Evolutionary conservation across 2,888 invertebrate species (phyloP).

Genomic region (Drosophila stalkeri): DNA sequence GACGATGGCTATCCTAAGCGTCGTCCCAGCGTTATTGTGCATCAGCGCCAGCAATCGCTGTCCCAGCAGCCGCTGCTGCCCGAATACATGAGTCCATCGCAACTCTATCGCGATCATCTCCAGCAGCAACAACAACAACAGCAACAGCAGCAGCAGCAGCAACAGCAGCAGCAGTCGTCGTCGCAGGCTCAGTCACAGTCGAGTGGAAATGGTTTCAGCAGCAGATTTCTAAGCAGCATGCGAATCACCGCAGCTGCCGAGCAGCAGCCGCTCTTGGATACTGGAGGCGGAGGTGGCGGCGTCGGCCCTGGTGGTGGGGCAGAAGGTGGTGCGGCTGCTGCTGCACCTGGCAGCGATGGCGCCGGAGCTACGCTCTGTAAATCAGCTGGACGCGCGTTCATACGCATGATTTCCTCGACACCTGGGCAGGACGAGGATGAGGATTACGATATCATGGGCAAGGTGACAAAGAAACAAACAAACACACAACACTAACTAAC

Average conservation of each 20-base stretch:
- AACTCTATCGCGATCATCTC: constrained; percentile 59
- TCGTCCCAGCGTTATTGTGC: constrained; percentile 80
- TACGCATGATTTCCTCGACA: constrained; percentile 80
- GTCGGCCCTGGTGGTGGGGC: constrained; percentile 12
- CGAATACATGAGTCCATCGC: constrained; percentile 58
- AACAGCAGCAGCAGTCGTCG: constrained; percentile 13
- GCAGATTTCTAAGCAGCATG: constrained; percentile 55
- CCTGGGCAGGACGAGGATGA: constrained; percentile 73
- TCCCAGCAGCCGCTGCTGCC: constrained; percentile 63
- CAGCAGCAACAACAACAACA: constrained; percentile 39
- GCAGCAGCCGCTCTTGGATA: constrained; percentile 69
- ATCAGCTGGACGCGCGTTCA: constrained; percentile 76
- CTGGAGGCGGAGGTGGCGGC: constrained; percentile 39
- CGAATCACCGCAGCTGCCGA: constrained; percentile 53
- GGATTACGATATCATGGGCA: constrained; percentile 82
- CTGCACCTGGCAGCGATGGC: constrained; percentile 56
- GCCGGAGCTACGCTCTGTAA: constrained; percentile 73
- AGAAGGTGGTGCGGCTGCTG: constrained; percentile 4
- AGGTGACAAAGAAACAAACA: constrained; percentile 62
- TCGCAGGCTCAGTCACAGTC: constrained; percentile 30
- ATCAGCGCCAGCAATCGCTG: constrained; percentile 71
- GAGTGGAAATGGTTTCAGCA: constrained; percentile 48
- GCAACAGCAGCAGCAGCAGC: constrained; percentile 24
- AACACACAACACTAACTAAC: not conserved
- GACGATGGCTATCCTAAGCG: constrained; percentile 77